These are phyloP conservation scores for Anarsia innoxiella DNA, from an alignment of 2,888 invertebrate species.

Conservation along the genomic window DNA sequence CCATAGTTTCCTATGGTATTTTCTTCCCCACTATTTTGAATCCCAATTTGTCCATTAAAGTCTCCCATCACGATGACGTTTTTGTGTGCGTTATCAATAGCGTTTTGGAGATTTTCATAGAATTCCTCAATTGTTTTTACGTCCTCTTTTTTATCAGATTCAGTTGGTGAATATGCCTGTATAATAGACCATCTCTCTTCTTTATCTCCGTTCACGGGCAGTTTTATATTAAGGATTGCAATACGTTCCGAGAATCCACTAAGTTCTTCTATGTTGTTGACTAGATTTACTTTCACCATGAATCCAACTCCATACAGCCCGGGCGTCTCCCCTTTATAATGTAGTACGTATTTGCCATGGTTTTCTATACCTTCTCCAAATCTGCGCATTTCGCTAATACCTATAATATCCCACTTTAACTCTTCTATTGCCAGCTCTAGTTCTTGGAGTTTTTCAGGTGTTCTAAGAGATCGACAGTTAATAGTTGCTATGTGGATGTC, in stretches of 20 bases:
- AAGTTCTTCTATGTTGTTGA: conserved; percentile 17
- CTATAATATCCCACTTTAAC: conserved; percentile 21
- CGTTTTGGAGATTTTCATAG: neutral
- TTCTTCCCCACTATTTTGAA: conserved; percentile 15
- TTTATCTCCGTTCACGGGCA: conserved; percentile 13
- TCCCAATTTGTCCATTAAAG: conserved; percentile 19
- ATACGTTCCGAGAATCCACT: conserved; percentile 21
- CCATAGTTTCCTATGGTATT: conserved; percentile 16
- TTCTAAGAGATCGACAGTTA: conserved; percentile 15
- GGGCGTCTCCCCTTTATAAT: conserved; percentile 21
- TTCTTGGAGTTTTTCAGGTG: conserved; percentile 16
- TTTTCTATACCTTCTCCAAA: conserved; percentile 21
- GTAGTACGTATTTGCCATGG: conserved; percentile 18
- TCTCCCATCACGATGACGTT: conserved; percentile 20
- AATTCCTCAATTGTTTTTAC: neutral
- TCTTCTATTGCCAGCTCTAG: conserved; percentile 13
- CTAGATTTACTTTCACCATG: conserved; percentile 18
- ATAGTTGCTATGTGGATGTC: conserved; percentile 14
- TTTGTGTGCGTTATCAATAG: neutral
- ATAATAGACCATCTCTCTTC: conserved; percentile 20
- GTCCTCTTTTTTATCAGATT: conserved; percentile 11
- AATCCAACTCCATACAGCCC: conserved; percentile 23
- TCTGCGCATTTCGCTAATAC: conserved; percentile 22
- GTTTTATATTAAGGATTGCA: conserved; percentile 17
- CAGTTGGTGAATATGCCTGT: conserved; percentile 22